A percentile compares a stretch with the other conserved stretches of the same genome.
phyloP scores from a whole-genome alignment of 2,113 vertebrate genomes.

The Oceanites oceanicus region DNA sequence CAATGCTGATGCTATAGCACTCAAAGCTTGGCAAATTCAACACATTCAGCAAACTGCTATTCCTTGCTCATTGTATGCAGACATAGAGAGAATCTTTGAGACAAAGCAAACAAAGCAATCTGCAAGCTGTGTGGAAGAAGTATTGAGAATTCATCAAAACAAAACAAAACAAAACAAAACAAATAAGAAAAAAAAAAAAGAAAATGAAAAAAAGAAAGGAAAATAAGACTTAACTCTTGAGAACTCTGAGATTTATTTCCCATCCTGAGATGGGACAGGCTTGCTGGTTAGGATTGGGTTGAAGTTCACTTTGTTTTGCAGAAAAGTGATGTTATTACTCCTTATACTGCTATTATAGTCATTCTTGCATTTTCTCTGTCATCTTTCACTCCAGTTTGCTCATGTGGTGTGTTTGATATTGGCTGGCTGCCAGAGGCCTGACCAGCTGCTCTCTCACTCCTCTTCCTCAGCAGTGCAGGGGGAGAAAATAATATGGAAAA shows the following conservation, averaged over 20 bases:
- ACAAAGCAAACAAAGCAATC: neutral
- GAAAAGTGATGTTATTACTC: neutral
- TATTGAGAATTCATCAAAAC: neutral
- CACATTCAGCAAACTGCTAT: neutral
- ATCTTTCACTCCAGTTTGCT: neutral
- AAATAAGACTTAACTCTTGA: neutral
- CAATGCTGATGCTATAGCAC: neutral
- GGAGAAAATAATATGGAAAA: neutral
- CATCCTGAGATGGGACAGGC: neutral
- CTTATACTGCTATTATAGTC: neutral
- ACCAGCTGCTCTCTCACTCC: neutral
- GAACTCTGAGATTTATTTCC: neutral
- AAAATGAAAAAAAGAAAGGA: rapidly evolving
- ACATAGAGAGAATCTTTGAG: neutral
- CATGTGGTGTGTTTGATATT: neutral
- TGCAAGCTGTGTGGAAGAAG: neutral
- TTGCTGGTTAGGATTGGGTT: neutral
- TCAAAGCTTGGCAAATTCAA: neutral
- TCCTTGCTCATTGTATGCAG: neutral
- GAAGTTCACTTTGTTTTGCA: neutral
- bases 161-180: neutral
- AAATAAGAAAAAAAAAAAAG: rapidly evolving
- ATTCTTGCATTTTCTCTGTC: neutral
- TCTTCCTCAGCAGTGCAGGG: neutral
- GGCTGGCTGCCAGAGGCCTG: neutral